Evolutionary conservation across 92 coral and sea anemone genomes (phyloP).

Genomic region (Galaxea fascicularis): DNA sequence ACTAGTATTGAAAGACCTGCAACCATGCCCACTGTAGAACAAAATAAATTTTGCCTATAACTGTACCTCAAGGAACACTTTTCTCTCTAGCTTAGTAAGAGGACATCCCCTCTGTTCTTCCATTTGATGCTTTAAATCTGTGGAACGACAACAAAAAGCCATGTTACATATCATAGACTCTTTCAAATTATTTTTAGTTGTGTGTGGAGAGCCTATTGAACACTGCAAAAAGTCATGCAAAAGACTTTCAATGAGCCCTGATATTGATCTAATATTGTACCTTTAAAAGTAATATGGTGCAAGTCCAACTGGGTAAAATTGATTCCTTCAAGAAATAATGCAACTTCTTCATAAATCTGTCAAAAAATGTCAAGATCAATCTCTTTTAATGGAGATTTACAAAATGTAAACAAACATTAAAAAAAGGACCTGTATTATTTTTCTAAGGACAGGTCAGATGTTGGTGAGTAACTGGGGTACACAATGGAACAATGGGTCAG

Average conservation of each 20-base stretch:
- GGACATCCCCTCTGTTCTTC: conserved; percentile 76
- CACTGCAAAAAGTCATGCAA: too few relatives aligned
- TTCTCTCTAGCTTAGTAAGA: conserved; percentile 75
- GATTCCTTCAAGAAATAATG: conserved; percentile 77
- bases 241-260: too few relatives aligned
- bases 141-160: background rate
- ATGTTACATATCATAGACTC: too few relatives aligned
- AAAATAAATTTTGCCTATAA: too few relatives aligned
- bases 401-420: too few relatives aligned
- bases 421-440: background rate
- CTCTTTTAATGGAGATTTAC: background rate
- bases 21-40: too few relatives aligned
- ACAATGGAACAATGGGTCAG: too few relatives aligned
- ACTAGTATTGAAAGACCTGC: too few relatives aligned
- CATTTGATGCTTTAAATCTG: conserved; percentile 80
- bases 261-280: conserved; percentile 20
- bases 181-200: too few relatives aligned
- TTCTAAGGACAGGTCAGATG: background rate
- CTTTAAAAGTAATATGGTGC: conserved; percentile 72
- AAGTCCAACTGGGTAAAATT: conserved; percentile 74
- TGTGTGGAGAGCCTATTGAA: too few relatives aligned
- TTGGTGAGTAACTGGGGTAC: too few relatives aligned
- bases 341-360: conserved; percentile 84
- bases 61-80: conserved; percentile 76
- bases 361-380: background rate